A percentile compares a stretch with the other conserved stretches of the same genome.
Evolutionary conservation across 2,888 invertebrate species (phyloP).

Genomic region (Kuschelorhynchus macadamiae): DNA sequence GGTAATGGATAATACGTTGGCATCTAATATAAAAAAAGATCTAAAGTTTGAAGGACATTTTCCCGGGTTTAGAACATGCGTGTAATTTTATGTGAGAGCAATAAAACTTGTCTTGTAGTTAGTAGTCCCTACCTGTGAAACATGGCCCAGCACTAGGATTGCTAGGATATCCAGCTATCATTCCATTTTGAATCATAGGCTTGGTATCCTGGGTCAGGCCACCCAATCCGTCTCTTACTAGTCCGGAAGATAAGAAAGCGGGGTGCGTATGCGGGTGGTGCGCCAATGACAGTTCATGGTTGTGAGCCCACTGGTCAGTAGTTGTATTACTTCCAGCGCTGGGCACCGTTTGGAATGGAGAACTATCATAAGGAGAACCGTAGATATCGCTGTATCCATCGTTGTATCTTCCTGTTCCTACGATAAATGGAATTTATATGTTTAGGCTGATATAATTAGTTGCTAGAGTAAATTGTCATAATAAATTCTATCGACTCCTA

Average conservation of each 20-base stretch:
- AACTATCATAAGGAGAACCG: conserved; percentile 75
- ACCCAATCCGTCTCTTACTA: conserved; percentile 63
- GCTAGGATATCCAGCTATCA: conserved; percentile 71
- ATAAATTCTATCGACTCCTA: too few relatives aligned
- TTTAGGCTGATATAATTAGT: neutral
- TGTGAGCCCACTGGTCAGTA: conserved; percentile 66
- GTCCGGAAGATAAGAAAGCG: conserved; percentile 69
- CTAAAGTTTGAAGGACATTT: too few relatives aligned
- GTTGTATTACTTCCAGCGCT: conserved; percentile 64
- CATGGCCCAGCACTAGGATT: conserved; percentile 74
- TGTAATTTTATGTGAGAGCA: too few relatives aligned
- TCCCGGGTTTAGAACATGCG: too few relatives aligned
- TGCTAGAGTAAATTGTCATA: too few relatives aligned
- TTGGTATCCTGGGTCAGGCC: conserved; percentile 66
- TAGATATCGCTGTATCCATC: conserved; percentile 72
- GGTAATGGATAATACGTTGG: too few relatives aligned
- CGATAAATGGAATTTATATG: too few relatives aligned
- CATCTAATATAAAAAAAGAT: too few relatives aligned
- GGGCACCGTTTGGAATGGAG: conserved; percentile 81
- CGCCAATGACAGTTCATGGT: conserved; percentile 64
- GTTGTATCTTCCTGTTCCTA: conserved; percentile 68
- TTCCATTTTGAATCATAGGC: conserved; percentile 74
- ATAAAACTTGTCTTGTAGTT: too few relatives aligned
- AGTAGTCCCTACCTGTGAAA: conserved; percentile 74
- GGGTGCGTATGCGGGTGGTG: conserved; percentile 71